These are phyloP conservation scores for Tetrao urogallus DNA, from an alignment of 2,113 vertebrate genomes.

Conservation along the genomic window DNA sequence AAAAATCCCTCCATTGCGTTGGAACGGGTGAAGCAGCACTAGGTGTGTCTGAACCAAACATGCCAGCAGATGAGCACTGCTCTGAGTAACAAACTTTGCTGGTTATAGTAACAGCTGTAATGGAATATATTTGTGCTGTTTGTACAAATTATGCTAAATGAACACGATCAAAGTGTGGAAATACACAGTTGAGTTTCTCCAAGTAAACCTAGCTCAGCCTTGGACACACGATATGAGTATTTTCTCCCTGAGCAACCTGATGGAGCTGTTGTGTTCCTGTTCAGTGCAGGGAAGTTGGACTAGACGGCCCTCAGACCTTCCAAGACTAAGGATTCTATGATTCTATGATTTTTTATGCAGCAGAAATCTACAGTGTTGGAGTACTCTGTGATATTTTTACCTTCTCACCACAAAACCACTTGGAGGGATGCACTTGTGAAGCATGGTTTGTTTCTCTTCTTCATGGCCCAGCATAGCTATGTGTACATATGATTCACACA, in stretches of 20 bases:
- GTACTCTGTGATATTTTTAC: not conserved
- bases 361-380: not conserved
- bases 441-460: not conserved
- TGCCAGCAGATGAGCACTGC: not conserved
- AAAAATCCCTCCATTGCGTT: not conserved
- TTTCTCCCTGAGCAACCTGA: no score
- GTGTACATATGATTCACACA: no score
- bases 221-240: not conserved
- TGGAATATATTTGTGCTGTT: not conserved
- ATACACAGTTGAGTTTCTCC: not conserved
- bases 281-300: no score
- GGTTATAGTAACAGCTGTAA: slow-evolving; percentile 17
- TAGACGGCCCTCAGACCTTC: no score
- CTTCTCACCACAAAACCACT: not conserved
- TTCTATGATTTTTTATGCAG: not conserved
- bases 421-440: not conserved
- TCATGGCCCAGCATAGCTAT: accelerated
- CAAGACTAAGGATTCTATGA: no score
- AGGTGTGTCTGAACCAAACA: not conserved
- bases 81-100: slow-evolving; percentile 24
- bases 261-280: no score
- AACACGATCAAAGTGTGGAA: not conserved
- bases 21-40: not conserved
- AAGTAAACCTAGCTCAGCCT: not conserved
- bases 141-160: not conserved